Base-by-base conservation (phyloP, 1,140 invertebrate species). In the Neodiprion virginianus region DNA sequence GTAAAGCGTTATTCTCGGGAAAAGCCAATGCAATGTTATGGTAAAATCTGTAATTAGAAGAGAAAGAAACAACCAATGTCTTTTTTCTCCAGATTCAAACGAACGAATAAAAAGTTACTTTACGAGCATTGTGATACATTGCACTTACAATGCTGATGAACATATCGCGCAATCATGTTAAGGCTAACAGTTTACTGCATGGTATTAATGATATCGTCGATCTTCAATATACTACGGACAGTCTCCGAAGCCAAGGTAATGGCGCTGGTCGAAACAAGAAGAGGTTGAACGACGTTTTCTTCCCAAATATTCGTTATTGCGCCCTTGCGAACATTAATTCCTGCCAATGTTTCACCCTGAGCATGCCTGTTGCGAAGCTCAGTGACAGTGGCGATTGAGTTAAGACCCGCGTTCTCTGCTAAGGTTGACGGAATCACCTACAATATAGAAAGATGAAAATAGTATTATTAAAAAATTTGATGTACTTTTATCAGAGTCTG, bases 391-490 rank as follows among this genome's bases (percentile, higher is more conserved):
- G 95, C 91, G 85, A 99, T 99, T 0, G 99, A 95, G 89, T 98
- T 99, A 2, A 99, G 90, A n/a, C 99, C 98, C 40, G 98, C 98
- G 88, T 99, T 99, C 89, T 99, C 99, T n/a, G 99, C 97, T 72
- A 99, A 89, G 4, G 99, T 99, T 71, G 94, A 98, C 3, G 99
- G 99, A 84, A 99, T 96, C 5, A 88, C 79, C 86, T 87, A 23
- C 0, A 79, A 78, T 66, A 69, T 5, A 21, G 47, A 76, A 28
- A 12, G 76, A 47, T 76, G 12, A 69, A 49, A 14, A 66, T 70
- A 66, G 23, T 68, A 68, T 50, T 10, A 3, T 49, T 14, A 8
- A 61, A 17, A 61, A 61, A 61, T 17, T 61, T 40, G 28, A 40
- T 40, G 28, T 40, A 40, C 28, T 40, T 40, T 1, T 40, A 40